A percentile compares a stretch with the other conserved stretches of the same genome.
Conservation (phyloP, 1,140 invertebrate species). For the Arctopsyche grandis region DNA sequence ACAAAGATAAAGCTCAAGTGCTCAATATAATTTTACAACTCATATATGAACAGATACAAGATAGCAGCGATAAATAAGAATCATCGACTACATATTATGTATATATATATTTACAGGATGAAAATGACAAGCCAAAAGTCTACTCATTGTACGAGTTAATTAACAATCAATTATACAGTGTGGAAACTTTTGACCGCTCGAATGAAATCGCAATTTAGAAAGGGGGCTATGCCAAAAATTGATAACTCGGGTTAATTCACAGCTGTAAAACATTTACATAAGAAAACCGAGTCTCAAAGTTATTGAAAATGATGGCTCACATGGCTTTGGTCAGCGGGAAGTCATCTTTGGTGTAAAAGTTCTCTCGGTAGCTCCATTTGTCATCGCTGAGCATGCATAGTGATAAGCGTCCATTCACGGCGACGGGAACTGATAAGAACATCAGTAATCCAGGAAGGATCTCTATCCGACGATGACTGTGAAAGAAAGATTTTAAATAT, state of each 20-base stretch:
- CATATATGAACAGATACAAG: too few relatives aligned
- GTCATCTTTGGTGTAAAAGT: neutral
- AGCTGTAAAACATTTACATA: neutral
- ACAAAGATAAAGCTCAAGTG: too few relatives aligned
- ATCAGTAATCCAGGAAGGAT: neutral
- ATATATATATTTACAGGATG: too few relatives aligned
- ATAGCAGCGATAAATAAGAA: neutral
- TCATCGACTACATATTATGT: too few relatives aligned
- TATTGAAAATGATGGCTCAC: constrained; percentile 10
- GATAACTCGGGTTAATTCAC: neutral
- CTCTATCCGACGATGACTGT: neutral
- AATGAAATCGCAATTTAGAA: neutral
- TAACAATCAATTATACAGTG: too few relatives aligned
- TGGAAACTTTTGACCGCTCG: neutral
- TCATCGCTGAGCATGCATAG: neutral
- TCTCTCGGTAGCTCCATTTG: neutral
- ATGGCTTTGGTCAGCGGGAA: neutral
- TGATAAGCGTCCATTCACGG: neutral
- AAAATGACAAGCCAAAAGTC: too few relatives aligned
- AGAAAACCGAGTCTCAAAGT: neutral
- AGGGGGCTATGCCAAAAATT: neutral
- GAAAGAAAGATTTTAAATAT: neutral
- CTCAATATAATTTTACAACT: too few relatives aligned
- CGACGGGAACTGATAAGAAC: neutral
- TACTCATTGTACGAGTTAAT: too few relatives aligned